Base-by-base conservation (phyloP, 2,888 invertebrate species). In the Pseudococcus jackbeardsleyi region DNA sequence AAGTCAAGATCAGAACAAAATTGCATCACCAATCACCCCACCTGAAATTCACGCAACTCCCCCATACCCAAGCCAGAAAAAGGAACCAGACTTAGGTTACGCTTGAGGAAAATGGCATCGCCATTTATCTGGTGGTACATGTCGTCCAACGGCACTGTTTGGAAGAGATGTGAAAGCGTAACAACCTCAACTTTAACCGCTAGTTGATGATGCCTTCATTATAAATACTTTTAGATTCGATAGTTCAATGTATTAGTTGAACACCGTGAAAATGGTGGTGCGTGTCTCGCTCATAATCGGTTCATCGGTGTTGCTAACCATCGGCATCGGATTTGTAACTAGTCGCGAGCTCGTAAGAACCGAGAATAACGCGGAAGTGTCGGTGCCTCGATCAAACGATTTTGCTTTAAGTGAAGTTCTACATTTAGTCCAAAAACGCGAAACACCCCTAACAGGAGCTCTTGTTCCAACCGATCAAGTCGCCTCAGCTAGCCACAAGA, bases 361-460 rank as follows among this genome's bases (percentile, higher is more conserved):
- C 17, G 79, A 79, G 26, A 17, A 33, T 17, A 33, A 86, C 86
- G 89, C 12, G 64, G 89, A 68, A 92, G 72, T 77, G 26, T 0
- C 22, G 26, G 22, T 64, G 68, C 92, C 90, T 92, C 92, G 89
- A 92, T 92, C 0, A 92, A 92, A 89, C 22, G 93, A 93, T 89
- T 93, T 84, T n/a, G 88, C 88, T 48, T 68, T 86, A 88, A 85
- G 68, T 85, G 68, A 17, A 26, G 8, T 17, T 22, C 33, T 8
- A n/a, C 84, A 39, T 33, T 22, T 4, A 54, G 68, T 77, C 33
- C 89, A 17, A 22, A 39, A 17, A 77, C 59, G 82, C 4, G 86
- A 88, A 87, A 84, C 77, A 12, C 50, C 88, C 54, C 50, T 86
- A 46, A 33, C 84, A 54, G 59, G 84, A 3, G 39, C 87, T n/a